Evolutionary conservation across 2,888 invertebrate species (phyloP).

Genomic region (Caenorhabditis sulstoni): DNA sequence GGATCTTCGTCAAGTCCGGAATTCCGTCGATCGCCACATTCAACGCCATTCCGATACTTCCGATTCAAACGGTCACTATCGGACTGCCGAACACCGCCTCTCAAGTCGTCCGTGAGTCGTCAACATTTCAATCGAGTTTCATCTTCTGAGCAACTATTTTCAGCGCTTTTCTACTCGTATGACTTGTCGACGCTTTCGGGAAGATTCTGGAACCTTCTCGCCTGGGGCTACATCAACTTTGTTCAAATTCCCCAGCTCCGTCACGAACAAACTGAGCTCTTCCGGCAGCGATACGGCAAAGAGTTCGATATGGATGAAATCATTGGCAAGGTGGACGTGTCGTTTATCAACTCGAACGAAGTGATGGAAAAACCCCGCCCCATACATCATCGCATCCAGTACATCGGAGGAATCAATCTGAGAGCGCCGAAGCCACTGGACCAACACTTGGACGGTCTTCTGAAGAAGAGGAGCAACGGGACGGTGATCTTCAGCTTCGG

Average conservation of each 20-base stretch:
- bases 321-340: conserved; percentile 27
- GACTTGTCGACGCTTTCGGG: conserved; percentile 36
- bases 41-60: conserved; percentile 45
- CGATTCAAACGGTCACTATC: conserved; percentile 28
- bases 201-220: conserved; percentile 39
- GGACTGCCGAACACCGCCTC: conserved; percentile 41
- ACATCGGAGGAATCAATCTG: conserved; percentile 72
- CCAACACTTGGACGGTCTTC: conserved; percentile 28
- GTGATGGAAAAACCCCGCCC: conserved; percentile 71
- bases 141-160: no score
- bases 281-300: conserved; percentile 21
- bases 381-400: conserved; percentile 65
- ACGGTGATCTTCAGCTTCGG: conserved; percentile 59
- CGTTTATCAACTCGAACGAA: conserved; percentile 75
- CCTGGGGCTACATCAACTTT: conserved; percentile 37
- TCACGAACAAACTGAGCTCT: conserved; percentile 20
- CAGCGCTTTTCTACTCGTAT: conserved; percentile 23
- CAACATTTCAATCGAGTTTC: no score
- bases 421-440: conserved; percentile 53
- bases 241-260: conserved; percentile 39
- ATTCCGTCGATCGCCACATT: conserved; percentile 43
- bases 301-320: conserved; percentile 31
- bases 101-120: conserved; percentile 6
- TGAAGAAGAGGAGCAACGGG: conserved; percentile 32
- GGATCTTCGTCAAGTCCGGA: conserved; percentile 20